A percentile compares a stretch with the other conserved stretches of the same genome.
Conservation (phyloP, 53 echinoderm and acorn worm species). For the Luidia sarsii region DNA sequence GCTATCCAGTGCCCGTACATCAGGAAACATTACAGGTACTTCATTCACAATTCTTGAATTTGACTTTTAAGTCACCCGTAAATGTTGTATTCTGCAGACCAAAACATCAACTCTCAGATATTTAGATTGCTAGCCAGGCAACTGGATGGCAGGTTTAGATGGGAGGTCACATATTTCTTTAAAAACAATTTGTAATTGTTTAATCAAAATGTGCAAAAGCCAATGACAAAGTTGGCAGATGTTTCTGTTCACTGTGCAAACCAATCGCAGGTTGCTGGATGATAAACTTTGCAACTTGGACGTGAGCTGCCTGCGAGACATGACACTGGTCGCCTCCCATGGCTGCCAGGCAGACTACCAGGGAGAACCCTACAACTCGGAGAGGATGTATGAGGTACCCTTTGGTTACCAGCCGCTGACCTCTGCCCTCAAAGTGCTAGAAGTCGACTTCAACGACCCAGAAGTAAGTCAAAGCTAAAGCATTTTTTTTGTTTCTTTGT, state of each 20-base stretch:
- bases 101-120: no score
- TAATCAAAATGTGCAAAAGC: no score
- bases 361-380: slow-evolving; percentile 72
- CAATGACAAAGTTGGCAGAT: no score
- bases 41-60: no score
- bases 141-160: no score
- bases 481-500: no score
- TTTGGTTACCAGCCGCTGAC: slow-evolving; percentile 64
- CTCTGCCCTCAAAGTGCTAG: slow-evolving; percentile 41
- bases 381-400: slow-evolving; percentile 52
- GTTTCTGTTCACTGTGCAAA: background rate
- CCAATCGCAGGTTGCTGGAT: slow-evolving; percentile 6
- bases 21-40: slow-evolving; percentile 70
- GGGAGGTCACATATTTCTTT: no score
- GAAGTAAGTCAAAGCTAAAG: slow-evolving; percentile 67
- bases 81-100: no score
- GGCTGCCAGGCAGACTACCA: background rate
- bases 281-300: slow-evolving; percentile 24
- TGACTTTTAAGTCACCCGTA: no score
- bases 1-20: slow-evolving; percentile 59
- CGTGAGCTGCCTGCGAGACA: background rate
- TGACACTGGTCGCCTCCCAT: no score
- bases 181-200: no score
- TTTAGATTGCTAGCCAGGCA: no score
- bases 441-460: slow-evolving; percentile 68